Evolutionary conservation across 2,797 vertebrate genomes (phyloP).

Genomic region (Oreonectes daqikongensis): DNA sequence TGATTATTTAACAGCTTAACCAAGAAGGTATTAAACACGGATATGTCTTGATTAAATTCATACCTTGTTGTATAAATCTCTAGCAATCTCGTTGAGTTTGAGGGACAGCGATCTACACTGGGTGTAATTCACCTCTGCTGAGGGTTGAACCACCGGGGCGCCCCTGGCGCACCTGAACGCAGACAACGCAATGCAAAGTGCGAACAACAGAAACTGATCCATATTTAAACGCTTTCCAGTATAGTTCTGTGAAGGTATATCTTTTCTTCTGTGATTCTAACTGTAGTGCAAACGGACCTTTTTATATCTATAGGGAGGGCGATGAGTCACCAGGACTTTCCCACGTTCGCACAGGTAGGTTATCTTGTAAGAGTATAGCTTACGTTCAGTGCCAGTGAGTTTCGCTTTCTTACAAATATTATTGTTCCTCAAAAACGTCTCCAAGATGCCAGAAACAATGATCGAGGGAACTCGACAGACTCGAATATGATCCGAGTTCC

Average conservation of each 20-base stretch:
- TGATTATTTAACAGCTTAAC: background rate
- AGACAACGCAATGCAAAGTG: background rate
- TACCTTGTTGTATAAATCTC: slow-evolving; percentile 39
- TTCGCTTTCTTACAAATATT: slow-evolving; percentile 22
- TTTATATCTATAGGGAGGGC: background rate
- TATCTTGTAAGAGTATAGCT: too few species aligned
- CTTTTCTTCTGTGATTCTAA: background rate
- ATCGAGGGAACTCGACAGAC: background rate
- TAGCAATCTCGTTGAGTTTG: slow-evolving; percentile 36
- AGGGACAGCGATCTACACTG: background rate
- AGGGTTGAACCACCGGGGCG: background rate
- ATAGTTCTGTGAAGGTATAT: background rate
- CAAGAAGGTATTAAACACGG: background rate
- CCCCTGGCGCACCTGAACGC: background rate
- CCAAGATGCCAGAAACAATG: background rate
- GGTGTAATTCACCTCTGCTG: background rate
- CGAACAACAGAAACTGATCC: background rate
- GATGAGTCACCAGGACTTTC: slow-evolving; percentile 35
- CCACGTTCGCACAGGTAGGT: slow-evolving; percentile 13
- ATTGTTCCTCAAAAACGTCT: background rate
- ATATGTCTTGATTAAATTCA: background rate
- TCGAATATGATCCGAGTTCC: background rate
- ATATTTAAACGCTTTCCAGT: background rate
- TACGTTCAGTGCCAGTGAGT: background rate
- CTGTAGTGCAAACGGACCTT: background rate